phyloP scores from a whole-genome alignment of 2,797 vertebrate species.

The Xyrichtys novacula region DNA sequence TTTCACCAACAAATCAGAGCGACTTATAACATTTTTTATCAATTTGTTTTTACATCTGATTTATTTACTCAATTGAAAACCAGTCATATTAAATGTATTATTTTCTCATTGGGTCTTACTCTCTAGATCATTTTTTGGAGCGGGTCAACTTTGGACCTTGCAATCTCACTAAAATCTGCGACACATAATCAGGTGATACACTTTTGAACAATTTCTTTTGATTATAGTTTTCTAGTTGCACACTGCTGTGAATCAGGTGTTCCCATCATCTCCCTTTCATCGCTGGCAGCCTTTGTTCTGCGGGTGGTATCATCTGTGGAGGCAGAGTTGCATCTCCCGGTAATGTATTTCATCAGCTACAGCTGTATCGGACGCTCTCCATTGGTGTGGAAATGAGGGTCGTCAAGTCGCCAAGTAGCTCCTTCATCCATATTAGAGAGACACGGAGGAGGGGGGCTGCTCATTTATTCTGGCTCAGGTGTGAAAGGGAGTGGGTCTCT shows the following conservation, averaged over 20 bases:
- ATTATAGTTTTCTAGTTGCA: background rate
- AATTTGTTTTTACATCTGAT: too few relatives aligned
- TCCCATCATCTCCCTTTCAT: slow-evolving; percentile 57
- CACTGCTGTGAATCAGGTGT: slow-evolving; percentile 61
- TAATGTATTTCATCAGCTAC: slow-evolving; percentile 75
- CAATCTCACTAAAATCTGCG: background rate
- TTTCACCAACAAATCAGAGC: background rate
- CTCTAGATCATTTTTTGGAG: too few relatives aligned
- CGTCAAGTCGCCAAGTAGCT: slow-evolving; percentile 67
- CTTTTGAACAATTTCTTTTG: background rate
- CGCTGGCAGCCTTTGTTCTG: slow-evolving; percentile 68
- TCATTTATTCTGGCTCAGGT: slow-evolving; percentile 62
- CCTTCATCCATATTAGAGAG: slow-evolving; percentile 74
- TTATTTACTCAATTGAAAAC: too few relatives aligned
- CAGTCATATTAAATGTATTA: too few relatives aligned
- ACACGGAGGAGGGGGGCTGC: slow-evolving; percentile 20
- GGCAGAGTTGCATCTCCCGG: slow-evolving; percentile 58
- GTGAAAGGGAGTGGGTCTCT: slow-evolving; percentile 32
- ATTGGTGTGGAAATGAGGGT: slow-evolving; percentile 77
- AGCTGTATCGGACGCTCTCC: slow-evolving; percentile 70
- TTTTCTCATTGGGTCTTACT: too few relatives aligned
- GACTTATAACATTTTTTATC: too few relatives aligned
- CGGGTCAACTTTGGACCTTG: slow-evolving; percentile 1
- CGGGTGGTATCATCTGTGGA: slow-evolving; percentile 55
- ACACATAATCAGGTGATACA: slow-evolving; percentile 7